A percentile compares a stretch with the other conserved stretches of the same genome.
phyloP scores from a whole-genome alignment of 2,113 vertebrate genomes.

The Panthera tigris region DNA sequence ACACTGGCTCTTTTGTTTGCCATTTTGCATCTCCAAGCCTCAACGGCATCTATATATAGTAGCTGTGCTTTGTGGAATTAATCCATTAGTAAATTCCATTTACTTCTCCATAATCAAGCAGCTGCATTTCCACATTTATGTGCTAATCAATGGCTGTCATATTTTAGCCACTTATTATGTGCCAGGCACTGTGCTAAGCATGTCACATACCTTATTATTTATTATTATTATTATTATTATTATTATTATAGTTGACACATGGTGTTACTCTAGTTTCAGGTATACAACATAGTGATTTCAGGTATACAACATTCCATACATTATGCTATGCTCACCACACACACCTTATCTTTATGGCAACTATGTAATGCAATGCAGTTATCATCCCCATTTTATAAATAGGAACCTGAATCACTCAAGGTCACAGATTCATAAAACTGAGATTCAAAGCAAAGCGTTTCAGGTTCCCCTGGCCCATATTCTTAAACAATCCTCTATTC shows the following conservation, averaged over 20 bases:
- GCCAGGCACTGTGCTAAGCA: background rate
- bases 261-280: background rate
- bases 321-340: background rate
- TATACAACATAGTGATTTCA: too few species aligned
- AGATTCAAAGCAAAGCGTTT: background rate
- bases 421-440: background rate
- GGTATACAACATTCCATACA: too few species aligned
- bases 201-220: background rate
- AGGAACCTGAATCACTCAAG: background rate
- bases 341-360: background rate
- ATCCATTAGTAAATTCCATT: background rate
- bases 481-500: background rate
- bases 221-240: background rate
- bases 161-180: background rate
- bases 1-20: background rate
- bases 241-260: background rate
- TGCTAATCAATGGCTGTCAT: background rate
- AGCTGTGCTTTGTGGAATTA: background rate
- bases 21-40: background rate
- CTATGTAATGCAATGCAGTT: background rate
- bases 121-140: background rate
- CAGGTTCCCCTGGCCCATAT: background rate
- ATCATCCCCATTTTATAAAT: background rate
- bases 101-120: background rate
- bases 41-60: background rate